Percentiles rank a stretch among this genome's conserved stretches.
Evolutionary conservation across 2,888 invertebrate genomes (phyloP).

Genomic region (Plagiodera versicolora): DNA sequence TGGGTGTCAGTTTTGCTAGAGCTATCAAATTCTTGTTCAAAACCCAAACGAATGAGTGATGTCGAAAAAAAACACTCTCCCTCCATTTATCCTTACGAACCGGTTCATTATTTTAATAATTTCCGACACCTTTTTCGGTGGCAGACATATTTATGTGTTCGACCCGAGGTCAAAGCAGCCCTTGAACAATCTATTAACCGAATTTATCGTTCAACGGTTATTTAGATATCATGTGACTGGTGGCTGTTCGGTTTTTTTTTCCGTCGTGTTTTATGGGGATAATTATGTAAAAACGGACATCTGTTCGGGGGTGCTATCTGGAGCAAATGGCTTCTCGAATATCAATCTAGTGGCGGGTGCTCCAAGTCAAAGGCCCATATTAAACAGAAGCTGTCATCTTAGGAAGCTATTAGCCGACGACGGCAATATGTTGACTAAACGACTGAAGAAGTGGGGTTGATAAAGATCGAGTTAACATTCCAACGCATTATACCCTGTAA

Average conservation of each 20-base stretch:
- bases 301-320: constrained; percentile 50
- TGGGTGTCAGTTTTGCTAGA: too few relatives aligned
- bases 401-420: constrained; percentile 28
- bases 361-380: constrained; percentile 44
- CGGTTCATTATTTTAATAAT: constrained; percentile 31
- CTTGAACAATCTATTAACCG: constrained; percentile 45
- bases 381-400: constrained; percentile 46
- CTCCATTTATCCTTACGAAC: constrained; percentile 3
- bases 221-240: constrained; percentile 29
- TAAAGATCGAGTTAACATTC: not conserved
- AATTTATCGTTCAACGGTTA: constrained; percentile 46
- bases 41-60: too few relatives aligned
- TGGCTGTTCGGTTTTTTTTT: constrained; percentile 28
- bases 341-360: constrained; percentile 44
- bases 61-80: not conserved
- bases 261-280: constrained; percentile 42
- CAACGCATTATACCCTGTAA: not conserved
- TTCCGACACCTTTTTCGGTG: constrained; percentile 36
- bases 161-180: constrained; percentile 46
- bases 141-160: constrained; percentile 47
- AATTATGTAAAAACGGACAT: constrained; percentile 48
- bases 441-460: not conserved
- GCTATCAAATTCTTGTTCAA: too few relatives aligned
- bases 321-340: constrained; percentile 41
- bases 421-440: constrained; percentile 12